Base-by-base conservation (phyloP, 2,797 vertebrate species). In the Chiroxiphia lanceolata region DNA sequence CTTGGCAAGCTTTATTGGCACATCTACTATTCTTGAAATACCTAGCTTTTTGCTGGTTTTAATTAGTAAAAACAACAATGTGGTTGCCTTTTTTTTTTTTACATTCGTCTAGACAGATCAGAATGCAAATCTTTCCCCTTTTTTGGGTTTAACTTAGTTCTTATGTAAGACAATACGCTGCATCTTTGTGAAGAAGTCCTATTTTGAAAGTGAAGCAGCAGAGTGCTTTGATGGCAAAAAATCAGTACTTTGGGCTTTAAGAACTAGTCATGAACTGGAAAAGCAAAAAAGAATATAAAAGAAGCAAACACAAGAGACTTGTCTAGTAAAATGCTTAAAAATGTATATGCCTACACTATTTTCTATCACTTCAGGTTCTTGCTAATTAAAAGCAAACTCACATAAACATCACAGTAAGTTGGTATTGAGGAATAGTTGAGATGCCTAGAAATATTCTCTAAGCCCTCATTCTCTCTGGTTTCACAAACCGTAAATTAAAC, bases 381-480 rank as follows among this genome's bases (percentile, higher is more conserved):
- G 36, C n/a, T 56, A 68, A 87, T 89, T 61, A 86, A 42, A 88
- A 94, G 59, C 25, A 94, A 91, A 92, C 51, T 94, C 94, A 87
- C 56, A 88, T 75, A 94, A 92, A 70, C 40, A 48, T 47, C 3
- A 13, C 11, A 18, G 20, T 56, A 83, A 57, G 19, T 7, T 94
- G 80, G 14, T 50, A 93, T 60, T 80, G 53, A 85, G 54, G 15
- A 48, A 70, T 2, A 74, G 59, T 6, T 84, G 36, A 81, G 72
- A 93, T 68, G 20, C 48, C 19, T 21, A 64, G 68, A 86, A 71
- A 72, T 86, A 69, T 13, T 85, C 54, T 83, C 93, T 54, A 94
- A 42, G n/a, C 15, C 50, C 36, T 71, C 70, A 75, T 89, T 79
- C 20, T 50, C 50, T 85, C 47, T n/a, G 10, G 44, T 68, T 91